Evolutionary conservation across 1,140 invertebrate genomes (phyloP).

Genomic region (Eupeodes corollae): DNA sequence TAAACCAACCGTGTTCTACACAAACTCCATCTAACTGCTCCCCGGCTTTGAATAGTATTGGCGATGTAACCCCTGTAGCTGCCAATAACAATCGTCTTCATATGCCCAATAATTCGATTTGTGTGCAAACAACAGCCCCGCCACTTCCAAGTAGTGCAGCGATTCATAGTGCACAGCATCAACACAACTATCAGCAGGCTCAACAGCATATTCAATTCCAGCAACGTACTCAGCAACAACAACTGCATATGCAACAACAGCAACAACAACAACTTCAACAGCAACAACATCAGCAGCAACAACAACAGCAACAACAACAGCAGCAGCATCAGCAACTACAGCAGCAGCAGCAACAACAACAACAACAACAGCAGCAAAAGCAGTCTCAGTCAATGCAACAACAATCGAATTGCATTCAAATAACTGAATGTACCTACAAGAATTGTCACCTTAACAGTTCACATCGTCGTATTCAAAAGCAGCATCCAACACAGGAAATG

Average conservation of each 20-base stretch:
- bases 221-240: background rate
- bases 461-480: background rate
- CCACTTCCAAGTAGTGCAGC: background rate
- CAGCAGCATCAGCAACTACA: slow-evolving; percentile 1
- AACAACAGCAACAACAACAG: slow-evolving; percentile 5
- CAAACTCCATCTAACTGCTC: slow-evolving; percentile 6
- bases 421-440: slow-evolving; percentile 30
- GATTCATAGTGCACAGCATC: background rate
- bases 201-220: background rate
- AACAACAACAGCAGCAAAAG: background rate
- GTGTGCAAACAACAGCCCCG: slow-evolving; percentile 20
- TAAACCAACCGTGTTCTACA: slow-evolving; percentile 2
- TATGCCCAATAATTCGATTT: slow-evolving; percentile 22
- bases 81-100: slow-evolving; percentile 4
- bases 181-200: background rate
- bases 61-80: slow-evolving; percentile 1
- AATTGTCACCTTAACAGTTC: slow-evolving; percentile 30
- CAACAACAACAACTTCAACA: slow-evolving; percentile 13
- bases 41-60: slow-evolving; percentile 3
- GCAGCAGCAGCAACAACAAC: slow-evolving; percentile 2
- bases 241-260: slow-evolving; percentile 1
- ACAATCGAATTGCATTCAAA: slow-evolving; percentile 1
- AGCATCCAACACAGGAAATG: background rate
- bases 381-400: background rate
- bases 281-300: background rate